Evolutionary conservation across 2,888 invertebrate genomes (phyloP), one percentile per base, ranked within the genome.

Genomic region (Lysandra coridon): DNA sequence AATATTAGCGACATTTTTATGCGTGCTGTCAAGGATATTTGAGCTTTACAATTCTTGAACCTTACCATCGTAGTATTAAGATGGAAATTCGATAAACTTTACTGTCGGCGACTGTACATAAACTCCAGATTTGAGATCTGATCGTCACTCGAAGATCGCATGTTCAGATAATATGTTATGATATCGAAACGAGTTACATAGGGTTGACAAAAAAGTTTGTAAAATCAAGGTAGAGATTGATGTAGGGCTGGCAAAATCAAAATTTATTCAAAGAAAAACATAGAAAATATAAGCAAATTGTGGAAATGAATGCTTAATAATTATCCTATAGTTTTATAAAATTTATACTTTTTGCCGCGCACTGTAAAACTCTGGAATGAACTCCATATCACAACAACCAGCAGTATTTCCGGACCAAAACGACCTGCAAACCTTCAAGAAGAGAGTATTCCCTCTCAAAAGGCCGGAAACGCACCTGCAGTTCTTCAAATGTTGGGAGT

Each of bases 1-100:
- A 69, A 69, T 69, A 69, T 37, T 69, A 17, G 33, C 69, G 69
- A 69, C 69, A 69, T 69, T 69, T 69, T 69, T 69, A 69, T 69
- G 17, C 17, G 69, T 69, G 69, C 33, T 69, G 69, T 33, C 69
- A 14, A 69, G 69, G 69, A 37, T 1, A 23, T 33, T 37, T 30
- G 69, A 14, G 33, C 12, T 33, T 69, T 69, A 14, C 1, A 33
- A 37, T 33, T 37, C 14, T 69, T 69, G 69, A 17, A 5, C 33
- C 33, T 64, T 37, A 37, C 10, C 1, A 4, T 1, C 5, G 14
- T 14, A 33, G 69, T 33, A 17, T 33, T 69, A 69, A 69, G 69
- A 14, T 69, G 14, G 5, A 12, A 69, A 33, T 69, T 33, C 2
- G 33, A 14, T 33, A 69, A 12, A 37, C 33, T 33, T 33, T 33